A percentile compares a stretch with the other conserved stretches of the same genome.
Evolutionary conservation across 1,140 invertebrate genomes (phyloP).

Genomic region (Hyles vespertilio): DNA sequence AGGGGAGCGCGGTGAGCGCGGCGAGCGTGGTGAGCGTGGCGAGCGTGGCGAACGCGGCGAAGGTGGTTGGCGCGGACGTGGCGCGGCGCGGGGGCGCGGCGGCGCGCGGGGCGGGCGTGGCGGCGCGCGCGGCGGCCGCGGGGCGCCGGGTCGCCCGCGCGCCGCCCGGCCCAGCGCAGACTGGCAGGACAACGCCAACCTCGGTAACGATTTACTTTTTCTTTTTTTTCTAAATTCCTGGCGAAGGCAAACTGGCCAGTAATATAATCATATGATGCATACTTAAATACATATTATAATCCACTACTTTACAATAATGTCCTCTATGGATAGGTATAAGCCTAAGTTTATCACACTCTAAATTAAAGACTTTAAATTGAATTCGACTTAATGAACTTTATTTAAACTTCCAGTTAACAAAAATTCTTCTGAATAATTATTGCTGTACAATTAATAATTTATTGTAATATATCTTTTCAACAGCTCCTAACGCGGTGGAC

Average conservation of each 20-base stretch:
- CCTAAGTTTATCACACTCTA: too few species aligned
- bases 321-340: too few species aligned
- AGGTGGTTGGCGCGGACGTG: too few species aligned
- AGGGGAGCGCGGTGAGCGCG: conserved; percentile 44
- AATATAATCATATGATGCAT: too few species aligned
- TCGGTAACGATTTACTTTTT: conserved; percentile 9
- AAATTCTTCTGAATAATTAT: neutral
- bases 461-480: conserved; percentile 6
- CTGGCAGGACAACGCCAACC: conserved; percentile 29
- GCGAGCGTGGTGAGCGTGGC: conserved; percentile 67
- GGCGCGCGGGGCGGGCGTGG: conserved; percentile 41
- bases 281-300: too few species aligned
- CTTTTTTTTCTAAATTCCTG: too few species aligned
- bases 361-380: too few species aligned
- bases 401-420: neutral
- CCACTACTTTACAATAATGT: too few species aligned
- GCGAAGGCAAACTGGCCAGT: too few species aligned
- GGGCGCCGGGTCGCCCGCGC: conserved; percentile 21
- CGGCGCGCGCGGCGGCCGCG: conserved; percentile 55
- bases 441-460: neutral
- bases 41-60: too few species aligned
- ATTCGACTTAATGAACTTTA: too few species aligned
- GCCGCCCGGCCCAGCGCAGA: conserved; percentile 24
- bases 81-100: conserved; percentile 44
- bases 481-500: conserved; percentile 51